These are phyloP conservation scores for Ptychodera flava DNA, from an alignment of 35 echinoderm and acorn worm species.

Conservation along the genomic window DNA sequence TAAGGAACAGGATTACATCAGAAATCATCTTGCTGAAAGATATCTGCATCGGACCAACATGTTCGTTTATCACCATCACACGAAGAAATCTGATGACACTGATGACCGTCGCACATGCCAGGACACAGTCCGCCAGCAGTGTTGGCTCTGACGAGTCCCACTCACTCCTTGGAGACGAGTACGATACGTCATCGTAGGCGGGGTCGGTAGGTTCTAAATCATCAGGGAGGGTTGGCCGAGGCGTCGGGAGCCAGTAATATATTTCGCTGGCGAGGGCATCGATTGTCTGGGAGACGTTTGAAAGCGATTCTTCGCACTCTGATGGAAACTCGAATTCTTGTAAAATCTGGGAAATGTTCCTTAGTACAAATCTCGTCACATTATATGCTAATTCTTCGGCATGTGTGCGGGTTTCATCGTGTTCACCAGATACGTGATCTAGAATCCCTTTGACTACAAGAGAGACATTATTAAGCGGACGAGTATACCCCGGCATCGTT, in stretches of 20 bases:
- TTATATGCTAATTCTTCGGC: not conserved
- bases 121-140: not conserved
- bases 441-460: too few species aligned
- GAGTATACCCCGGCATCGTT: too few species aligned
- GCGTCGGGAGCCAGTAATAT: not conserved
- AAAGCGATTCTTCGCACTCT: not conserved
- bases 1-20: constrained; percentile 41
- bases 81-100: constrained; percentile 34
- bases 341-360: not conserved
- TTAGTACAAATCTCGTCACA: not conserved
- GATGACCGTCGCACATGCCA: not conserved
- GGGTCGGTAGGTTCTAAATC: not conserved
- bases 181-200: not conserved
- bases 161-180: not conserved
- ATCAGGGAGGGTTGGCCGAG: not conserved
- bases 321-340: not conserved
- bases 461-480: too few species aligned
- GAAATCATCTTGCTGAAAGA: constrained; percentile 46
- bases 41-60: constrained; percentile 59
- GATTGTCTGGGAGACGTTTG: not conserved
- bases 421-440: not conserved
- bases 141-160: not conserved
- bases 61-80: constrained; percentile 27
- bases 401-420: not conserved
- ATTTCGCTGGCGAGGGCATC: not conserved